Percentiles rank a stretch among this genome's conserved stretches.
These are phyloP conservation scores for Macquaria australasica DNA, from an alignment of 2,113 vertebrate species.

Conservation along the genomic window DNA sequence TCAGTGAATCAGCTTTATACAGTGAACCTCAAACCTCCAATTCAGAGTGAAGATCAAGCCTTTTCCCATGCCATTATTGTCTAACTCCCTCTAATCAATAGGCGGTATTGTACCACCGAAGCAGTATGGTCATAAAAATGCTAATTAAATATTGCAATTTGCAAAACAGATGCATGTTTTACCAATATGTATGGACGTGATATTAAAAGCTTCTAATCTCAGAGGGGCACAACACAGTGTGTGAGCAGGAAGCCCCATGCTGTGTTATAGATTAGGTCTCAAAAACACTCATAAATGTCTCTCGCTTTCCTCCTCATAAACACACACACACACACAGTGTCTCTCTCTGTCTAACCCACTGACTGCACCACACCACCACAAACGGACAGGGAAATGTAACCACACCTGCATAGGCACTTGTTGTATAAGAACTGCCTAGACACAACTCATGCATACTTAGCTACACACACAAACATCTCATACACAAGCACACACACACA, in stretches of 20 bases:
- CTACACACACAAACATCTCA: neutral
- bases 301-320: neutral
- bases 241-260: slow-evolving; percentile 25
- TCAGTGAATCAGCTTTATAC: neutral
- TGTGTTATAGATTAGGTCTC: slow-evolving; percentile 42
- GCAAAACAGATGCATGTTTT: slow-evolving; percentile 10
- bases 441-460: neutral
- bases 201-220: slow-evolving; percentile 14
- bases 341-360: neutral
- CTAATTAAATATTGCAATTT: neutral
- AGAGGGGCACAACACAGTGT: neutral
- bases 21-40: neutral
- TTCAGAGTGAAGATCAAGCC: neutral
- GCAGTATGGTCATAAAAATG: neutral
- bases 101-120: neutral
- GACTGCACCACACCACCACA: neutral
- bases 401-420: neutral
- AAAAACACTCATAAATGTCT: slow-evolving; percentile 16
- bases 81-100: neutral
- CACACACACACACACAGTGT: neutral
- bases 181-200: neutral
- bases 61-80: slow-evolving; percentile 1
- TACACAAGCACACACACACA: slow-evolving; percentile 14
- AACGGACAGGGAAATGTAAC: slow-evolving; percentile 18
- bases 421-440: neutral